phyloP scores from a whole-genome alignment of 2,113 vertebrate species.

The Emydocephalus ijimae region DNA sequence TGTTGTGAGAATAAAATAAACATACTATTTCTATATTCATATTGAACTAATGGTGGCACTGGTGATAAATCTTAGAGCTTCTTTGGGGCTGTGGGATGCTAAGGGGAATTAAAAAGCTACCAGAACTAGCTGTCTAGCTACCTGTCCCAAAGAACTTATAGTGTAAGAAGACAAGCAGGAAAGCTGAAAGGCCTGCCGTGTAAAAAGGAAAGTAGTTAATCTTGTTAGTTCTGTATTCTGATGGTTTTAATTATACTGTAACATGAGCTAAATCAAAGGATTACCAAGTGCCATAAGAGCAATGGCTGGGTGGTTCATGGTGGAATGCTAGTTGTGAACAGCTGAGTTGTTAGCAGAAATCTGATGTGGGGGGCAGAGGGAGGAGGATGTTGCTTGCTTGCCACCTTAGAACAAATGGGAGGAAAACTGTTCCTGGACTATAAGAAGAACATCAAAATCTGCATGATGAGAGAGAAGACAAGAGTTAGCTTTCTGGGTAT shows the following conservation, averaged over 20 bases:
- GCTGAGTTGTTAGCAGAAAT: slow-evolving; percentile 32
- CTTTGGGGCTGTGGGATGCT: slow-evolving; percentile 11
- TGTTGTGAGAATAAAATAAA: neutral
- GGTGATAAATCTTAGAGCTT: neutral
- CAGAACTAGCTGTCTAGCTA: neutral
- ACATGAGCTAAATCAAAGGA: slow-evolving; percentile 61
- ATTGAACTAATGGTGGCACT: neutral
- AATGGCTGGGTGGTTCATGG: slow-evolving; percentile 45
- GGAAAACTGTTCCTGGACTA: slow-evolving; percentile 35
- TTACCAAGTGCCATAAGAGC: slow-evolving; percentile 45
- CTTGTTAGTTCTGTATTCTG: slow-evolving; percentile 62
- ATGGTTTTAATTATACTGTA: slow-evolving; percentile 67
- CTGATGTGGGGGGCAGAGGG: slow-evolving; percentile 6
- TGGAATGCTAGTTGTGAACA: slow-evolving; percentile 54
- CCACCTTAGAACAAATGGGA: neutral
- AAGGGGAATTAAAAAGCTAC: neutral
- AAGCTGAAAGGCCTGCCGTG: slow-evolving; percentile 3
- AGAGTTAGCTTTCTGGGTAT: neutral
- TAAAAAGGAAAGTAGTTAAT: slow-evolving; percentile 46
- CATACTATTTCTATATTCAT: neutral
- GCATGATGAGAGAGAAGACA: neutral
- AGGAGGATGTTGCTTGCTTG: slow-evolving; percentile 28
- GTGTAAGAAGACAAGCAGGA: slow-evolving; percentile 20
- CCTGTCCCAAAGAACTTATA: slow-evolving; percentile 22
- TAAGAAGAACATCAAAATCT: slow-evolving; percentile 3